These are phyloP conservation scores for Nysson spinosus DNA, from an alignment of 2,888 invertebrate species.

Conservation along the genomic window DNA sequence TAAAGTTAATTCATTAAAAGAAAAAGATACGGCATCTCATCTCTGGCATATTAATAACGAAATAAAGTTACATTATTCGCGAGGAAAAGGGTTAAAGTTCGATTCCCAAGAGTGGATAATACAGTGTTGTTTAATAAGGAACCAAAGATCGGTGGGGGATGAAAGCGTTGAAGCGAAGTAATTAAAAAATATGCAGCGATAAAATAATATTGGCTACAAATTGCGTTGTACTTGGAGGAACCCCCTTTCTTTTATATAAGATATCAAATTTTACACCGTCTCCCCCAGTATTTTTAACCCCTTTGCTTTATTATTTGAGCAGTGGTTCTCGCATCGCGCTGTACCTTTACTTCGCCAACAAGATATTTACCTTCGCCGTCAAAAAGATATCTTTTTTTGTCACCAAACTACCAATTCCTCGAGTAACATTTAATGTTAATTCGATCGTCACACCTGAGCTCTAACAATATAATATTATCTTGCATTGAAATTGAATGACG, in stretches of 20 bases:
- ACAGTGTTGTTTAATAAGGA: slow-evolving; percentile 69
- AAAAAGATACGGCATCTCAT: background rate
- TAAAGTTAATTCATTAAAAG: too few relatives aligned
- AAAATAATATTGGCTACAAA: slow-evolving; percentile 76
- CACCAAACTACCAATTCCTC: too few relatives aligned
- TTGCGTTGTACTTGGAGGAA: slow-evolving; percentile 63
- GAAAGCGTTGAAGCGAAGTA: slow-evolving; percentile 70
- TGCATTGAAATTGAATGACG: too few relatives aligned
- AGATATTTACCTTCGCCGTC: background rate
- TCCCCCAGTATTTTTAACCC: slow-evolving; percentile 19
- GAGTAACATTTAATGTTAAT: too few relatives aligned
- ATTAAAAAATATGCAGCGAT: slow-evolving; percentile 75
- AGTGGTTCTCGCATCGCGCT: slow-evolving; percentile 44
- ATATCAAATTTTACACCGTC: slow-evolving; percentile 64
- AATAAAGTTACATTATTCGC: slow-evolving; percentile 60
- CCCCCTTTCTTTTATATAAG: slow-evolving; percentile 64
- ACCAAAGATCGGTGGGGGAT: slow-evolving; percentile 58
- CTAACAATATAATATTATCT: too few relatives aligned
- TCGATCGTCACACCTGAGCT: too few relatives aligned
- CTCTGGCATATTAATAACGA: slow-evolving; percentile 60
- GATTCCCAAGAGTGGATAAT: slow-evolving; percentile 67
- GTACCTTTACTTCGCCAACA: too few relatives aligned
- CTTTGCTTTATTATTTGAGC: slow-evolving; percentile 29
- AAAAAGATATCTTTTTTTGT: too few relatives aligned
- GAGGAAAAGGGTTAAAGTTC: slow-evolving; percentile 70